Conservation (phyloP, 2,888 invertebrate genomes). For the Ennomos quercinarius region DNA sequence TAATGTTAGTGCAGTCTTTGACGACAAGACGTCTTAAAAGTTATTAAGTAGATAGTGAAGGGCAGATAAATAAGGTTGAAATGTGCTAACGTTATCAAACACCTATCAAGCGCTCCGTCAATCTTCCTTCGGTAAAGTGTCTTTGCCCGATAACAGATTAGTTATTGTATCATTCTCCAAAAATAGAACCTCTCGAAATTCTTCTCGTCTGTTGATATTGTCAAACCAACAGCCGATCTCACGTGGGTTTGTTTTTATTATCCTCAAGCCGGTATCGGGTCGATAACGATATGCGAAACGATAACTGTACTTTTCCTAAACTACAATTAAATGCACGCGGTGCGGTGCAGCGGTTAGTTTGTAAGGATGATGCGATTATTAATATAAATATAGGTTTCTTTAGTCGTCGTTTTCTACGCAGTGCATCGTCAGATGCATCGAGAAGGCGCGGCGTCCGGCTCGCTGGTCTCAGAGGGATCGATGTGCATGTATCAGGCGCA, state of each 20-base stretch:
- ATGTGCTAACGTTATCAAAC: constrained; percentile 33
- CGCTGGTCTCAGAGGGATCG: constrained; percentile 30
- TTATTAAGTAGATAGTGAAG: constrained; percentile 12
- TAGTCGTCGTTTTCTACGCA: constrained; percentile 37
- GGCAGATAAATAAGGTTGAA: constrained; percentile 30
- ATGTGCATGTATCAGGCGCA: constrained; percentile 61
- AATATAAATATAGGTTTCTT: constrained; percentile 67
- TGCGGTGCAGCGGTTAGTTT: constrained; percentile 18
- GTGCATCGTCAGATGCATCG: constrained; percentile 30
- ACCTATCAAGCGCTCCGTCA: constrained; percentile 33
- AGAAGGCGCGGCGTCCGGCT: constrained; percentile 30
- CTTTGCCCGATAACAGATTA: constrained; percentile 79
- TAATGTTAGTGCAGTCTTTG: no score
- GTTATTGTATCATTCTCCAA: constrained; percentile 67
- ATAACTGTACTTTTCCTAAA: constrained; percentile 44
- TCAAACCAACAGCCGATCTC: constrained; percentile 60
- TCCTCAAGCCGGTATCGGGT: constrained; percentile 62
- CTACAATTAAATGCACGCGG: constrained; percentile 24
- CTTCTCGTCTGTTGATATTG: constrained; percentile 63
- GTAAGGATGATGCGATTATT: constrained; percentile 60
- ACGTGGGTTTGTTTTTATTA: constrained; percentile 83
- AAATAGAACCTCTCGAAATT: constrained; percentile 74
- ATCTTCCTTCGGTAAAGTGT: constrained; percentile 55
- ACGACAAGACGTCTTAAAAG: no score
- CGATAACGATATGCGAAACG: constrained; percentile 57